These are phyloP conservation scores for Butorides virescens DNA, from an alignment of 2,113 vertebrate species.

Conservation along the genomic window DNA sequence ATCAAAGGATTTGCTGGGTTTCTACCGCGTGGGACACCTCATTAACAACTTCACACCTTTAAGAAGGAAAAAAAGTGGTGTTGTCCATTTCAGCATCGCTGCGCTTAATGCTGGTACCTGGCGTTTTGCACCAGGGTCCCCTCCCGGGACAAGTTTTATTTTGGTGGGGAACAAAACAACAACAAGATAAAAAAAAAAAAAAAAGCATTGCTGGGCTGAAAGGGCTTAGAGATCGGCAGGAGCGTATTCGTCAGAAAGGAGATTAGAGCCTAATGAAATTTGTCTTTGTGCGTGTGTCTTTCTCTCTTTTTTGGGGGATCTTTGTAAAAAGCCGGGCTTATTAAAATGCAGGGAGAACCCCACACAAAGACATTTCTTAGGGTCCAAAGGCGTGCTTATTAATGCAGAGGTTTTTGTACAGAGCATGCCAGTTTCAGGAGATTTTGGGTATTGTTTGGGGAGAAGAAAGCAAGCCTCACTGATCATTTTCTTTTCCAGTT, in stretches of 20 bases:
- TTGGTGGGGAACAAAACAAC: conserved; percentile 18
- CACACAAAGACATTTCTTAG: conserved; percentile 39
- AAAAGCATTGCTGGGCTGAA: conserved; percentile 12
- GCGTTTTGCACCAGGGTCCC: background rate
- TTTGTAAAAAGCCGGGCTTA: conserved; percentile 46
- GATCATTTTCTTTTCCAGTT: conserved; percentile 36
- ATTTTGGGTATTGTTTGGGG: conserved; percentile 30
- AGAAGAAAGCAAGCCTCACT: conserved; percentile 52
- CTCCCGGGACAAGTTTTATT: background rate
- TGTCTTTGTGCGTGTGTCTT: conserved; percentile 40
- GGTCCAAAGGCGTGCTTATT: conserved; percentile 14
- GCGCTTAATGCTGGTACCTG: background rate
- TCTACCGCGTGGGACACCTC: background rate
- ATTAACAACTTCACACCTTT: conserved; percentile 42
- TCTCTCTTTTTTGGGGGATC: background rate
- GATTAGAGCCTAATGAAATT: conserved; percentile 64
- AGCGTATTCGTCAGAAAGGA: conserved; percentile 14
- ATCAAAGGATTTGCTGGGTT: conserved; percentile 39
- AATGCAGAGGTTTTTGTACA: conserved; percentile 1
- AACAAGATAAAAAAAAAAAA: background rate
- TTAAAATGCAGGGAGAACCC: conserved; percentile 64
- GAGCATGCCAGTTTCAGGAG: conserved; percentile 25
- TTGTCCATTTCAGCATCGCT: background rate
- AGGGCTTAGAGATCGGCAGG: conserved; percentile 22
- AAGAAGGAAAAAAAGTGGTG: background rate